A percentile compares a stretch with the other conserved stretches of the same genome.
phyloP scores from a whole-genome alignment of 2,113 vertebrate species.

The Malurus alboscapulatus region DNA sequence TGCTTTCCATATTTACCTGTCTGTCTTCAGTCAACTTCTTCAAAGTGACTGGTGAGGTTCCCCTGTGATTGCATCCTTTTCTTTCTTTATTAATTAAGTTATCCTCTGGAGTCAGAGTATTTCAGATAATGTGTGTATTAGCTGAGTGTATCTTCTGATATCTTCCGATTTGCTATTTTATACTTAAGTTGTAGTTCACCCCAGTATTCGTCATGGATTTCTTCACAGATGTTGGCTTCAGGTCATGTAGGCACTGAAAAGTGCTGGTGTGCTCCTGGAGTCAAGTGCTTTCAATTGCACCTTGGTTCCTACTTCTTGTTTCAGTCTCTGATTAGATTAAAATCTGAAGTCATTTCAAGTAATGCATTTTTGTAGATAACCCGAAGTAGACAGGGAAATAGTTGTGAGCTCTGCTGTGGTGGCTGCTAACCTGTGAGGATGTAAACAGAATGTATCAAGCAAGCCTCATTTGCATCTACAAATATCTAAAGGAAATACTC shows the following conservation, averaged over 20 bases:
- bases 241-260: background rate
- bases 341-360: background rate
- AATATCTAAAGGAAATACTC: background rate
- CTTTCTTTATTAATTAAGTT: background rate
- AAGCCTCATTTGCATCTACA: background rate
- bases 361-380: background rate
- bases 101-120: background rate
- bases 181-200: background rate
- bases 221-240: background rate
- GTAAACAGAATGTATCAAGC: background rate
- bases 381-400: background rate
- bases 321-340: background rate
- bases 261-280: background rate
- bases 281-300: background rate
- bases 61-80: background rate
- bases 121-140: background rate
- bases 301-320: background rate
- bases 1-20: background rate
- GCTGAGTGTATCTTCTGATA: background rate
- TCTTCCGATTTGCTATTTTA: background rate
- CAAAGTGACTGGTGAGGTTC: background rate
- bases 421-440: slow-evolving; percentile 21
- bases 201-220: background rate
- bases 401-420: background rate
- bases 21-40: background rate